Evolutionary conservation across 2,797 vertebrate genomes (phyloP).

Genomic region (Typhlichthys eigenmanni): DNA sequence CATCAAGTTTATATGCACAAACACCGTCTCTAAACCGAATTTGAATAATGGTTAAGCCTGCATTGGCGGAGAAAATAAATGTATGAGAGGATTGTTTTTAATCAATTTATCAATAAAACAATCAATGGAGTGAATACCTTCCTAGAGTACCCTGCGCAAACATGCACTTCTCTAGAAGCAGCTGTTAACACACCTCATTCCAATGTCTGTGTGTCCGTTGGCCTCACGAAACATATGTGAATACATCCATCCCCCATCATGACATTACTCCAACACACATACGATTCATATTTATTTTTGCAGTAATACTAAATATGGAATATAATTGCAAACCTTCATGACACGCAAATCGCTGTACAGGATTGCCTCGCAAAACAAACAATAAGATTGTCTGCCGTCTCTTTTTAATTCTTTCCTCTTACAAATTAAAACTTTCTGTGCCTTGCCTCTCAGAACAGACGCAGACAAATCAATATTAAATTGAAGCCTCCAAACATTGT

Average conservation of each 20-base stretch:
- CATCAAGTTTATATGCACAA: neutral
- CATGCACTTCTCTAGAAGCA: conserved; percentile 31
- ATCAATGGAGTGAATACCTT: too few relatives aligned
- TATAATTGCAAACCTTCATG: conserved; percentile 3
- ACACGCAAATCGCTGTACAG: too few relatives aligned
- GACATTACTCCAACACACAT: too few relatives aligned
- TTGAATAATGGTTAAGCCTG: neutral
- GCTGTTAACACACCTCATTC: conserved; percentile 37
- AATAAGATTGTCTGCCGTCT: conserved; percentile 32
- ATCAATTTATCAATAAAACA: too few relatives aligned
- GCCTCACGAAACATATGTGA: conserved; percentile 53
- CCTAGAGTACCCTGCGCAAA: conserved; percentile 7
- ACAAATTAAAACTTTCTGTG: too few relatives aligned
- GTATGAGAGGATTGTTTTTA: too few relatives aligned
- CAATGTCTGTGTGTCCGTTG: conserved; percentile 25
- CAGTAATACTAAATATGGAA: too few relatives aligned
- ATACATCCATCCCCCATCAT: conserved; percentile 61
- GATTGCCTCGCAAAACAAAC: too few relatives aligned
- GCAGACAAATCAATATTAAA: too few relatives aligned
- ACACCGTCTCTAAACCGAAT: neutral
- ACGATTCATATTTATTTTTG: too few relatives aligned
- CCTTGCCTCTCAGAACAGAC: too few relatives aligned
- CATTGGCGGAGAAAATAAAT: conserved; percentile 4
- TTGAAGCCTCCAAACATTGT: too few relatives aligned
- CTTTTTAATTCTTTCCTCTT: neutral